Base-by-base conservation (phyloP, 2,797 vertebrate species). In the Xenopus petersii region DNA sequence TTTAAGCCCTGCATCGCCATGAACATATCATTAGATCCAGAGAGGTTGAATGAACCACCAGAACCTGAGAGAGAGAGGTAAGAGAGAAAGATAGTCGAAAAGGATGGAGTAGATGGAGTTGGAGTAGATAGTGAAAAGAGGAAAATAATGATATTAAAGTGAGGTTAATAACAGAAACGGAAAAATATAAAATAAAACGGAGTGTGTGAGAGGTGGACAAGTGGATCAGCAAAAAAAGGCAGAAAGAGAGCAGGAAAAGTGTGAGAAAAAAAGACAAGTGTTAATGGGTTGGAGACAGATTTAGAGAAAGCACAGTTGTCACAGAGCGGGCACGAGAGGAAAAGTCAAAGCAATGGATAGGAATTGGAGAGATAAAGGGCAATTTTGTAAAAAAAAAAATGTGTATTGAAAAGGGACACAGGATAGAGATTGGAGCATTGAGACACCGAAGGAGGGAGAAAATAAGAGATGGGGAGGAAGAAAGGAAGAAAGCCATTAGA, bases 11-110 rank as follows among this genome's bases (percentile, higher is more conserved):
- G 92, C 87, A 94, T 94, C 68, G 94, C 94, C 61, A 96, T 91
- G 86, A 97, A 97, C 81, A 96, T 90, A 88, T 97, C 95, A 80
- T 94, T 93, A 55, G 95, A 95, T 64, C 93, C 94, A 8, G 94
- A 92, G 81, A 97, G 92, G 60, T 94, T 95, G 90, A 96, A 97
- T 80, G 94, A 96, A 51, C 95, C 94, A 12, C 87, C 87, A 36
- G 95, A 97, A 70, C 94, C 94, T 97, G 71, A 73, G 75, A 72
- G 68, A 21, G 47, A 16, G 55, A 70, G 49, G 21, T 2, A 55
- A 65, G 49, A 75, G 70, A 10, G 67, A 63, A 6, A 58, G 70
- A 58, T 36, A 36, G 51, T 13, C 10, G 51, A 48, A 80, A 61
- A 77, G 62, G 59, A 33, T 33, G 68, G 73, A 58, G 48, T 62